Conservation (phyloP, 2,113 vertebrate species). For the Clinocottus analis region DNA sequence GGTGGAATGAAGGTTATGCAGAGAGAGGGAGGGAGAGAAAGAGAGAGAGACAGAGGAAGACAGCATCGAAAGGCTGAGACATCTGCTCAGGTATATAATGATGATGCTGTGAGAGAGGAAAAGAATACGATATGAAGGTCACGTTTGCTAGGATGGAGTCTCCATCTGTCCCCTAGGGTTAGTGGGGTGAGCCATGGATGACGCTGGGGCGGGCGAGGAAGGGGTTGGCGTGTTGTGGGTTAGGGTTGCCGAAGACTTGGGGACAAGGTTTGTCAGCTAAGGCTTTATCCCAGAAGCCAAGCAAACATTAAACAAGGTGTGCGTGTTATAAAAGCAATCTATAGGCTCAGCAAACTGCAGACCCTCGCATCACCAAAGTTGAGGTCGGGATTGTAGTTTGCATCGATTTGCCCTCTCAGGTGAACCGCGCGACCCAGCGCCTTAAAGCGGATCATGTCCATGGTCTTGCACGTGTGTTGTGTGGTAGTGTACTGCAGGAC, state of each 20-base stretch:
- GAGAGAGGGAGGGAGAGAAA: conserved; percentile 1
- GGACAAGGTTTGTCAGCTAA: conserved; percentile 40
- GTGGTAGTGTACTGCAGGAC: neutral
- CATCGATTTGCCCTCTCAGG: conserved; percentile 56
- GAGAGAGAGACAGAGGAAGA: conserved; percentile 2
- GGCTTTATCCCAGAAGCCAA: conserved; percentile 56
- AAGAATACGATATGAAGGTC: conserved; percentile 64
- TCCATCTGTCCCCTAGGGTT: conserved; percentile 63
- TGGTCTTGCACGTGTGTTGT: conserved; percentile 6
- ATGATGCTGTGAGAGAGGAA: conserved; percentile 53
- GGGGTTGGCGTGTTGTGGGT: conserved; percentile 12
- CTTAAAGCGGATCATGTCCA: conserved; percentile 30
- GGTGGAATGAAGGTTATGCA: conserved; percentile 25
- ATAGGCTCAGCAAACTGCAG: conserved; percentile 42
- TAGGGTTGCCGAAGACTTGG: conserved; percentile 21
- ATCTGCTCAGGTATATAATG: conserved; percentile 69
- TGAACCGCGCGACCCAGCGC: conserved; percentile 39
- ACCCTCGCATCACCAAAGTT: conserved; percentile 24
- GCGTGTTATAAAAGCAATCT: conserved; percentile 41
- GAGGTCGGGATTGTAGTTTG: conserved; percentile 45
- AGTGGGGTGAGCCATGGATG: conserved; percentile 55
- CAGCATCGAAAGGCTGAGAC: conserved; percentile 34
- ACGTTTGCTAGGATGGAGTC: conserved; percentile 53
- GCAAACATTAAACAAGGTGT: conserved; percentile 59
- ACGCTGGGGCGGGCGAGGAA: neutral